Evolutionary conservation across 2,888 invertebrate species (phyloP), one percentile per base, ranked within the genome.

Genomic region (Dolichopus griseipennis): DNA sequence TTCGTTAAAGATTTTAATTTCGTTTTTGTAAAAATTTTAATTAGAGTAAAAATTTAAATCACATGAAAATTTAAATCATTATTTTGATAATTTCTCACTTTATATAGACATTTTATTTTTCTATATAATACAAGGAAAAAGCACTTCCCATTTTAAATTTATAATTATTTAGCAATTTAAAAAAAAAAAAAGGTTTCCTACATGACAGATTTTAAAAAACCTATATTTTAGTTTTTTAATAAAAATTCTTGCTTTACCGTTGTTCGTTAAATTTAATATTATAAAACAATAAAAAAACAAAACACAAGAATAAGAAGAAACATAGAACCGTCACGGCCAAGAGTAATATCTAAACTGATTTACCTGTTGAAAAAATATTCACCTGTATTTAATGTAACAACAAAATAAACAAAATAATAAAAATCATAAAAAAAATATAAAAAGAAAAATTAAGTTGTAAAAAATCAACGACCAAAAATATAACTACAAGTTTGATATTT

Each of bases 331-430:
- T 52, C 52, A 52, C 52, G 52, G 52, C 2, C 52, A 52, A 52
- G 52, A 52, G 52, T 52, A 52, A 52, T 52, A 52, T 12, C 18
- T 52, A 52, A 52, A 52, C 52, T 52, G 52, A 52, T 52, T 52
- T 52, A 52, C 52, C 52, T 52, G 52, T 52, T 52, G 52, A 52
- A 52, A 52, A 41, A 52, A 52, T 52, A 18, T 52, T 52, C 52
- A 52, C 52, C 52, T 52, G 52, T 52, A 52, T 52, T 52, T 52
- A 52, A 52, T 52, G 52, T 52, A 52, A 52, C 6, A 52, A 52
- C 52, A 52, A 52, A 52, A n/a, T n/a, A 52, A 52, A 2, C 18
- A 18, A 52, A 52, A 52, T 12, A 52, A 18, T 2, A 52, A n/a
- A 52, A 37, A 37, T 37, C 34, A 37, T 1, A 37, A 37, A 37